These are phyloP conservation scores for Microcebus tavaratra DNA, from an alignment of 2,113 vertebrate species.

Conservation along the genomic window DNA sequence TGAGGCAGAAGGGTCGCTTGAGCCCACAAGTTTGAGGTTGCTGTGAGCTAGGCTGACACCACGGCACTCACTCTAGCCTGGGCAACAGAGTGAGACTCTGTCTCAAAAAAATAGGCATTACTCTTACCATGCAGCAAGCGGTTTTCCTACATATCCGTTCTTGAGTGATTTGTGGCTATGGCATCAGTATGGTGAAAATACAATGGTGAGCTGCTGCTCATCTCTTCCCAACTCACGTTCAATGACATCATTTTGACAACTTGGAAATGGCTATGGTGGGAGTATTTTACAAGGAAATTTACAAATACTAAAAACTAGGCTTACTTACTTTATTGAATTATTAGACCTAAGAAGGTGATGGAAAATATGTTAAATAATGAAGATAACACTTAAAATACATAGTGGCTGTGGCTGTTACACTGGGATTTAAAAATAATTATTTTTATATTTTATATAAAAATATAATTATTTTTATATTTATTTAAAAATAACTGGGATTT, in stretches of 20 bases:
- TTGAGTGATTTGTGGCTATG: neutral
- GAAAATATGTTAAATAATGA: neutral
- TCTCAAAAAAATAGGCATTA: neutral
- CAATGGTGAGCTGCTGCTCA: neutral
- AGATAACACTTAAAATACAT: neutral
- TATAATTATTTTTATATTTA: too few species aligned
- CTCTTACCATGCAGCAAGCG: neutral
- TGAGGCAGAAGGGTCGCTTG: too few species aligned
- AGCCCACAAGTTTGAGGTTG: too few species aligned
- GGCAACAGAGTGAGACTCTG: too few species aligned
- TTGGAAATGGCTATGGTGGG: neutral
- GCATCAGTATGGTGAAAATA: neutral
- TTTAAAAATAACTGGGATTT: too few species aligned
- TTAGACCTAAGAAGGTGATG: neutral
- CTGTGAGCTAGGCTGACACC: too few species aligned
- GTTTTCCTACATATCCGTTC: neutral
- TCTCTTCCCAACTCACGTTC: neutral
- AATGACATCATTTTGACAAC: neutral
- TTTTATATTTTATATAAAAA: too few species aligned
- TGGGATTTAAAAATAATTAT: neutral
- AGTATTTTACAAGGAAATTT: neutral
- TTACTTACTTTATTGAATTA: neutral
- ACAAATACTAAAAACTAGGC: neutral
- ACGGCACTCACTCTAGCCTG: too few species aligned
- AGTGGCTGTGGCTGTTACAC: neutral